These are phyloP conservation scores for Cromileptes altivelis DNA, from an alignment of 2,113 vertebrate genomes.

Conservation along the genomic window DNA sequence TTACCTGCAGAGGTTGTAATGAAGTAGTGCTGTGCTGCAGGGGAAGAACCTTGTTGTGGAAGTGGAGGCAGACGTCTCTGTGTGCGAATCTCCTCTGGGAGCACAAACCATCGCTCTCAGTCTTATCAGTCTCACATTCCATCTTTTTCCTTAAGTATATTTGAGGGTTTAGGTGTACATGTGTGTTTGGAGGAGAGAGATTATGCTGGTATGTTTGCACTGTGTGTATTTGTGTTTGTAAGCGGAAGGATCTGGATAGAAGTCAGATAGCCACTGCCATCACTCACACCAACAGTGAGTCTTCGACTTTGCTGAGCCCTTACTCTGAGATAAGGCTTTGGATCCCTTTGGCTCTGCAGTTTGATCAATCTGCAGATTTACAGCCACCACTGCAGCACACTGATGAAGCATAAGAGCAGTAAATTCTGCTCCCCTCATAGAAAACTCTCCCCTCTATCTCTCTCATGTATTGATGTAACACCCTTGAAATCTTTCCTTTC, in stretches of 20 bases:
- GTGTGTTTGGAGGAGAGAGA: slow-evolving; percentile 18
- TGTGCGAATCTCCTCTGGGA: slow-evolving; percentile 11
- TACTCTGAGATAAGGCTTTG: slow-evolving; percentile 78
- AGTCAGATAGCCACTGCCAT: slow-evolving; percentile 63
- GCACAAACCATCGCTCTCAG: slow-evolving; percentile 17
- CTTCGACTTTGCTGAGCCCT: slow-evolving; percentile 75
- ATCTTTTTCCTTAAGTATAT: not conserved
- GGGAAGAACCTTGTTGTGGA: slow-evolving; percentile 29
- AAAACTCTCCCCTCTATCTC: slow-evolving; percentile 59
- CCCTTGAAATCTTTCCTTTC: slow-evolving; percentile 74
- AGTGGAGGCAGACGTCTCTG: slow-evolving; percentile 15
- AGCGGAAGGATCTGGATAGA: slow-evolving; percentile 45
- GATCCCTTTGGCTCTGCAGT: slow-evolving; percentile 72
- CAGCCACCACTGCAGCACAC: slow-evolving; percentile 71
- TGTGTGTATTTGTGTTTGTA: slow-evolving; percentile 48
- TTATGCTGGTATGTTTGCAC: not conserved
- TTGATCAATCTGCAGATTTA: slow-evolving; percentile 83
- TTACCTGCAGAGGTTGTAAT: slow-evolving; percentile 71
- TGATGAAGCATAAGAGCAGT: slow-evolving; percentile 79
- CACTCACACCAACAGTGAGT: slow-evolving; percentile 69
- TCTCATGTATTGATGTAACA: slow-evolving; percentile 75
- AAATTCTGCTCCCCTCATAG: slow-evolving; percentile 75
- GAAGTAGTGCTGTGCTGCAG: slow-evolving; percentile 48
- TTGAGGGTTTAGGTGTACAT: slow-evolving; percentile 5
- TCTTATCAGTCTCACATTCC: slow-evolving; percentile 37